Evolutionary conservation across 2,113 vertebrate genomes (phyloP).

Genomic region (Myiagra hebetior): DNA sequence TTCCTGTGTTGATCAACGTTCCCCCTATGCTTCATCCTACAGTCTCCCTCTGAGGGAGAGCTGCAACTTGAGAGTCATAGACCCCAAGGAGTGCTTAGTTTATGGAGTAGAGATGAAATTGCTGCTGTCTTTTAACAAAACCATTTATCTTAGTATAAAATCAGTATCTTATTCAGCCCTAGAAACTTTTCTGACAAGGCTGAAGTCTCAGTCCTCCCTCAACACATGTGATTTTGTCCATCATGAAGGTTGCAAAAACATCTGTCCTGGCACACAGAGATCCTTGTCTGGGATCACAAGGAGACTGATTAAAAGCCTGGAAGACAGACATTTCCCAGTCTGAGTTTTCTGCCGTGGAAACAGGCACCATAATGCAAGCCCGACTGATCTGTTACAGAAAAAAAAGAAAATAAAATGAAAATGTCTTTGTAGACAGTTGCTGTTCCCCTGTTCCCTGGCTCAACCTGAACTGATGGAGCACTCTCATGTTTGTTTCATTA

Average conservation of each 20-base stretch:
- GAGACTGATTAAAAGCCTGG: background rate
- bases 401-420: background rate
- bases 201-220: background rate
- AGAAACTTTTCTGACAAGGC: background rate
- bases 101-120: background rate
- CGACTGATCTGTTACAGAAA: background rate
- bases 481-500: background rate
- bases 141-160: background rate
- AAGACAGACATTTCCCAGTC: background rate
- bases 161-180: background rate
- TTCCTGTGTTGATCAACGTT: background rate
- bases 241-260: background rate
- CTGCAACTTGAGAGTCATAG: background rate
- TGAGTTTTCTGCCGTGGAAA: background rate
- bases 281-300: background rate
- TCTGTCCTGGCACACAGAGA: background rate
- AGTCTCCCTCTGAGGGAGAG: background rate
- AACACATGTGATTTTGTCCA: background rate
- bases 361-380: background rate
- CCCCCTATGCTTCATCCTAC: background rate
- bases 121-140: background rate
- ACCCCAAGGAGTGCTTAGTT: background rate
- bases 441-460: background rate
- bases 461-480: background rate
- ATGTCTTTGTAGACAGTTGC: background rate